These are phyloP conservation scores for Dryobotodes eremita DNA, from an alignment of 2,888 invertebrate species.

Conservation along the genomic window DNA sequence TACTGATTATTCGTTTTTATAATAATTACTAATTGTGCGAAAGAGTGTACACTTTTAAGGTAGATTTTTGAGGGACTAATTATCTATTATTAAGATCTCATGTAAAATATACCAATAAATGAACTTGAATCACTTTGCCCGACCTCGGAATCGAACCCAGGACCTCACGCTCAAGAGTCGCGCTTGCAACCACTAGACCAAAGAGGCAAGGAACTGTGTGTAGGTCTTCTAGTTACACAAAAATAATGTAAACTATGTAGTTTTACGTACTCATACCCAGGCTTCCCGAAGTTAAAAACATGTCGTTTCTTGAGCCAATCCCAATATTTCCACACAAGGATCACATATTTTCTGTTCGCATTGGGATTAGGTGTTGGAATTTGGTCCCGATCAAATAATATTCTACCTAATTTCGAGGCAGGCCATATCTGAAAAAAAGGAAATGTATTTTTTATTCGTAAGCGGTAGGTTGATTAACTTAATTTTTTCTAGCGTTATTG, in stretches of 20 bases:
- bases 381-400: slow-evolving; percentile 36
- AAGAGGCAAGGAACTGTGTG: not conserved
- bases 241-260: not conserved
- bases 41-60: too few species aligned
- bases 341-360: slow-evolving; percentile 25
- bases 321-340: slow-evolving; percentile 68
- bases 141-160: too few species aligned
- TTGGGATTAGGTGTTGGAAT: slow-evolving; percentile 46
- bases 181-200: too few species aligned
- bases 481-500: too few species aligned
- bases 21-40: too few species aligned
- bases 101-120: not conserved
- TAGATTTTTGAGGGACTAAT: too few species aligned
- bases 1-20: not conserved
- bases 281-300: slow-evolving; percentile 80
- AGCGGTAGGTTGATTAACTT: too few species aligned
- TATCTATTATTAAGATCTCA: too few species aligned
- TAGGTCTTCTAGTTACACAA: not conserved
- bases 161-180: too few species aligned
- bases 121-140: too few species aligned
- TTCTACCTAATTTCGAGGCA: slow-evolving; percentile 78
- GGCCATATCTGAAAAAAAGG: slow-evolving; percentile 74
- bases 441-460: not conserved
- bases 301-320: slow-evolving; percentile 90
- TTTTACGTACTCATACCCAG: slow-evolving; percentile 33